Evolutionary conservation across 2,113 vertebrate genomes (phyloP).

Genomic region (Antechinus flavipes): DNA sequence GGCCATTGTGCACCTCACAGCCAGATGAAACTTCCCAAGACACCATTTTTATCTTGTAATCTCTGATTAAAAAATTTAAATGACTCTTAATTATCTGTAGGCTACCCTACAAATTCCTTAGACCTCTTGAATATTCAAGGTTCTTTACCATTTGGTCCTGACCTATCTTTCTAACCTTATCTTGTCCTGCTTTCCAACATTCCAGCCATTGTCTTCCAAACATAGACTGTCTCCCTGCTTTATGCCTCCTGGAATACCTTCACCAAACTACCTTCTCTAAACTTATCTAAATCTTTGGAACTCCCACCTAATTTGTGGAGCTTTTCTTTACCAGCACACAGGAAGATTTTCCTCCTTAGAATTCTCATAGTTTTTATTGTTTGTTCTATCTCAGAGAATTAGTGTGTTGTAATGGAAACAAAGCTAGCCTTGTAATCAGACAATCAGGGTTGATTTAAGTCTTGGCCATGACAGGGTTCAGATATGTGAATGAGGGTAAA

Average conservation of each 20-base stretch:
- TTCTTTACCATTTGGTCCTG: background rate
- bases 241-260: background rate
- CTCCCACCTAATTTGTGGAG: background rate
- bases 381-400: background rate
- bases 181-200: background rate
- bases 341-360: background rate
- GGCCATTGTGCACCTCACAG: background rate
- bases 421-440: background rate
- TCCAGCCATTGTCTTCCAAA: background rate
- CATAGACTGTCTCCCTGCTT: constrained; percentile 1
- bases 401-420: background rate
- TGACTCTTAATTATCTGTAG: background rate
- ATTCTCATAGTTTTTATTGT: background rate
- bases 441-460: background rate
- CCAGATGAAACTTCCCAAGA: background rate
- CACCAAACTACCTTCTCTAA: background rate
- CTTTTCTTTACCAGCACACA: background rate
- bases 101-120: background rate
- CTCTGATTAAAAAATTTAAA: background rate
- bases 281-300: background rate
- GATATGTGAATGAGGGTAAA: background rate
- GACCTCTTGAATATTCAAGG: background rate
- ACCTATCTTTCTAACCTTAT: background rate
- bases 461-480: background rate
- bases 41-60: background rate